These are phyloP conservation scores for Cataglyphis altisquamis DNA, from an alignment of 2,888 invertebrate species.

Conservation along the genomic window DNA sequence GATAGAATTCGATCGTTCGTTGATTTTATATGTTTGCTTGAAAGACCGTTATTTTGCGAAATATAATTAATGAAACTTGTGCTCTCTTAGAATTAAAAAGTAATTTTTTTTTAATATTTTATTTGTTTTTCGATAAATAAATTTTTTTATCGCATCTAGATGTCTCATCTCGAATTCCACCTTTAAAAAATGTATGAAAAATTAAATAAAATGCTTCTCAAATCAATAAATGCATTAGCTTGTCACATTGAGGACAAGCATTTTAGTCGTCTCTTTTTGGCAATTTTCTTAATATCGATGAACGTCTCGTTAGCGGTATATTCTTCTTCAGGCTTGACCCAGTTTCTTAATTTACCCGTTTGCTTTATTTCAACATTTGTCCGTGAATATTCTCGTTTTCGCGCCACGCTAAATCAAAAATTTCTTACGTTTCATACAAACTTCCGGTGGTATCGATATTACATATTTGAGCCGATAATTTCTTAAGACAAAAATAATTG, in stretches of 20 bases:
- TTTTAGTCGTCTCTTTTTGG: constrained; percentile 65
- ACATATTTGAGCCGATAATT: background rate
- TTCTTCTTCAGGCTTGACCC: constrained; percentile 62
- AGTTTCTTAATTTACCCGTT: constrained; percentile 68
- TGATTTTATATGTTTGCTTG: background rate
- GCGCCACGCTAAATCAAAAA: constrained; percentile 23
- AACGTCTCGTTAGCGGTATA: constrained; percentile 69
- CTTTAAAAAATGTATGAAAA: background rate
- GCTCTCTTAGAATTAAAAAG: background rate
- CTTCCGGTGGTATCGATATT: constrained; percentile 11
- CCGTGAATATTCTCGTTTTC: constrained; percentile 16
- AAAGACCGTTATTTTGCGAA: background rate
- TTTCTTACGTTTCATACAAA: background rate
- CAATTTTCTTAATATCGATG: constrained; percentile 71
- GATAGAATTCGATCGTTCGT: background rate
- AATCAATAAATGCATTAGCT: constrained; percentile 50
- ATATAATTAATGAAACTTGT: background rate
- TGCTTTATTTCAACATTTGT: constrained; percentile 27
- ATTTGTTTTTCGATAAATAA: background rate
- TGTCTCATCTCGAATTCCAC: background rate
- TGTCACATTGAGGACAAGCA: constrained; percentile 55
- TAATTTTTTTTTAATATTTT: background rate
- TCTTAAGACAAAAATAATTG: background rate
- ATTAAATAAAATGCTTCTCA: background rate
- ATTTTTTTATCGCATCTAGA: background rate